phyloP scores from a whole-genome alignment of 64 coral and sea anemone species.

The Montipora capricornis region DNA sequence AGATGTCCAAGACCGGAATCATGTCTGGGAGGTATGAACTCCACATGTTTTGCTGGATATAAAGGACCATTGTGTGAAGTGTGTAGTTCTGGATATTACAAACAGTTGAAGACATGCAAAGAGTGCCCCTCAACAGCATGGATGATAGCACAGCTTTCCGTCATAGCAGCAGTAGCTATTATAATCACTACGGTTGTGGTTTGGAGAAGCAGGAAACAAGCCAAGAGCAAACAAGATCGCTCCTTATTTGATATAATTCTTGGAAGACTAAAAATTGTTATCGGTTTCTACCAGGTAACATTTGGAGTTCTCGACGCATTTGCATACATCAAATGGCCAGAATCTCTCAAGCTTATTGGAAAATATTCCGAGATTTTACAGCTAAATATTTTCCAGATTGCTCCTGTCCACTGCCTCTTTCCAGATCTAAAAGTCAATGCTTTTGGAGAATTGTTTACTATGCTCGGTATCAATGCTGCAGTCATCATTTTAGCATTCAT shows the following conservation, averaged over 20 bases:
- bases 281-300: conserved; percentile 45
- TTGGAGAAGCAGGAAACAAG: conserved; percentile 29
- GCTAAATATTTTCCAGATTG: conserved; percentile 41
- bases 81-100: conserved; percentile 29
- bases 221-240: not conserved
- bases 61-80: conserved; percentile 41
- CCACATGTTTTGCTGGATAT: not conserved
- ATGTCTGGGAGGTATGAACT: not conserved
- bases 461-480: conserved; percentile 22
- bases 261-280: conserved; percentile 43
- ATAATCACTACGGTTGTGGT: not conserved
- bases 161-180: not conserved
- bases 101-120: conserved; percentile 15
- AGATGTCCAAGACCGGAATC: not conserved
- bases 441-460: conserved; percentile 13
- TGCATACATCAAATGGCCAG: conserved; percentile 38
- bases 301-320: conserved; percentile 35
- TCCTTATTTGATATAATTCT: not conserved
- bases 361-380: conserved; percentile 18
- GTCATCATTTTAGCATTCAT: not conserved
- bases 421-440: not conserved
- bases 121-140: conserved; percentile 18
- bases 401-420: conserved; percentile 37
- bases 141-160: conserved; percentile 14
- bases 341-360: not conserved